Evolutionary conservation across 2,113 vertebrate species (phyloP).

Genomic region (Ptyas mucosa): DNA sequence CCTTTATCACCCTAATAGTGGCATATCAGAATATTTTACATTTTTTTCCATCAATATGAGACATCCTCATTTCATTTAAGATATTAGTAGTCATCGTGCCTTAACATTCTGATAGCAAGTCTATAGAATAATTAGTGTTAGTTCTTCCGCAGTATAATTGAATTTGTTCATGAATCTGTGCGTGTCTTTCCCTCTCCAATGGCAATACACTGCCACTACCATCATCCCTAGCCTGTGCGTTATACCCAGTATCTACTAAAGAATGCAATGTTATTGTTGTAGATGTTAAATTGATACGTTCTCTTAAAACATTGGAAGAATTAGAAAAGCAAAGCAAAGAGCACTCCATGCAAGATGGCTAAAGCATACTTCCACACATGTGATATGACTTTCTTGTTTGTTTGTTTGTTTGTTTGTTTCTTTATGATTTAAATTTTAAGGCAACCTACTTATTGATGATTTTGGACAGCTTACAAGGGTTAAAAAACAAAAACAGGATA

Average conservation of each 20-base stretch:
- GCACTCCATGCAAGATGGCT: not conserved
- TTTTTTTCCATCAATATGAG: conserved; percentile 68
- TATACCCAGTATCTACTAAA: not conserved
- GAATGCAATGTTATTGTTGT: not conserved
- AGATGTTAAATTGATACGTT: not conserved
- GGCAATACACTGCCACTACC: not conserved
- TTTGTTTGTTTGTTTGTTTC: not conserved
- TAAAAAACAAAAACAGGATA: not conserved
- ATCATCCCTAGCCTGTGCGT: not conserved
- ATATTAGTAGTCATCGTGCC: conserved; percentile 44
- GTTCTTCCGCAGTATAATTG: not conserved
- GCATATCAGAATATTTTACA: conserved; percentile 63
- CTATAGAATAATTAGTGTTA: conserved; percentile 27
- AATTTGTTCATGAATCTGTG: not conserved
- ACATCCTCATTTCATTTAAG: conserved; percentile 52
- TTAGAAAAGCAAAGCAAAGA: not conserved
- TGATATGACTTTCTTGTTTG: not conserved
- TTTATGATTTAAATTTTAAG: not conserved
- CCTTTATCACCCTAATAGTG: conserved; percentile 58
- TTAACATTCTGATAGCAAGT: conserved; percentile 41
- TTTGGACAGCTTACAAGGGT: not conserved
- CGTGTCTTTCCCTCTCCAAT: not conserved
- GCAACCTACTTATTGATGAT: not conserved
- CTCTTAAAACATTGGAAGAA: not conserved
- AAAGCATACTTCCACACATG: not conserved